These are phyloP conservation scores for Brenthis daphne DNA, from an alignment of 2,888 invertebrate genomes.

Conservation along the genomic window DNA sequence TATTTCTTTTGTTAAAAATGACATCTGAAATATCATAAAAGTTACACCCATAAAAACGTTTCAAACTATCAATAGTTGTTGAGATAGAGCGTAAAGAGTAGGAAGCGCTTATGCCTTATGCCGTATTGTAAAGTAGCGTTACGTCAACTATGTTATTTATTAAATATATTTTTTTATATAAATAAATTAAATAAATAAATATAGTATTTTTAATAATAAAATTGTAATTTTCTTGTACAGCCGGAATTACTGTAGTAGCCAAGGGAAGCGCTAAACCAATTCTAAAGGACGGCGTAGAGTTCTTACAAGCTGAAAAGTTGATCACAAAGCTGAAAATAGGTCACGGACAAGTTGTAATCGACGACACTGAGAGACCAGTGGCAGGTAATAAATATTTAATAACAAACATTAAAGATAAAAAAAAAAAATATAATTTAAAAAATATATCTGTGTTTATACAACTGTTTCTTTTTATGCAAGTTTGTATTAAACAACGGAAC, in stretches of 20 bases:
- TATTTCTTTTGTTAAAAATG: no score
- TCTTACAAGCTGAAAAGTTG: slow-evolving; percentile 83
- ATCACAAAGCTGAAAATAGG: slow-evolving; percentile 83
- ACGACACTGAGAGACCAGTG: slow-evolving; percentile 79
- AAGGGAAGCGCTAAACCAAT: slow-evolving; percentile 82
- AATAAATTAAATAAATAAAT: background rate
- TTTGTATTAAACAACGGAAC: no score
- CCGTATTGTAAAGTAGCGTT: no score
- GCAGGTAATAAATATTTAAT: slow-evolving; percentile 67
- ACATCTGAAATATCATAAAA: no score
- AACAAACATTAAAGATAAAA: background rate
- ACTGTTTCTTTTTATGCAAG: no score
- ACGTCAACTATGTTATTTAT: no score
- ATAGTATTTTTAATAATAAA: background rate
- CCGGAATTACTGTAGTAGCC: slow-evolving; percentile 81
- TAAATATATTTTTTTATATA: background rate
- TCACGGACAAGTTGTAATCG: slow-evolving; percentile 82
- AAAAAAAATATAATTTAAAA: no score
- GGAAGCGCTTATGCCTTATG: no score
- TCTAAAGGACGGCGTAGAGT: slow-evolving; percentile 82
- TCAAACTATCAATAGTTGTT: no score
- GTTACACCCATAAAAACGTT: no score
- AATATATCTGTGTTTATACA: no score
- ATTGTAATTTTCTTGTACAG: slow-evolving; percentile 55
- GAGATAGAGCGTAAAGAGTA: no score